Percentiles rank a stretch among this genome's conserved stretches.
Evolutionary conservation across 2,797 vertebrate species (phyloP).

Genomic region (Cheirogaleus major): DNA sequence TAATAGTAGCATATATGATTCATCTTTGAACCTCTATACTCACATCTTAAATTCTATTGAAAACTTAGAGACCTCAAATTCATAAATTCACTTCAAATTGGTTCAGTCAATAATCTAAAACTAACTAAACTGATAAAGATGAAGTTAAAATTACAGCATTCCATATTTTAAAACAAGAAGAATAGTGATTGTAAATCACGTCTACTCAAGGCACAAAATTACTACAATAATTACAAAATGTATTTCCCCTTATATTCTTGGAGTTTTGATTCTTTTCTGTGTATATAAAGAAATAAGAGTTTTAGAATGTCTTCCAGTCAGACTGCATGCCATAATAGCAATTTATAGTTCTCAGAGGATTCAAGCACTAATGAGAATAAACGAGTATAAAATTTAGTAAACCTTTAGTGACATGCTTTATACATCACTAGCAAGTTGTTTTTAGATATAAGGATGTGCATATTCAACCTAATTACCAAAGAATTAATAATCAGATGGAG

Average conservation of each 20-base stretch:
- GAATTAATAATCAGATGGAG: background rate
- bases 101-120: background rate
- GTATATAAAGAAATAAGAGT: background rate
- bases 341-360: background rate
- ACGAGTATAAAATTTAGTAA: conserved; percentile 5
- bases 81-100: background rate
- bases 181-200: background rate
- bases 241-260: background rate
- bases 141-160: background rate
- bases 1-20: background rate
- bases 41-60: background rate
- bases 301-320: background rate
- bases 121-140: background rate
- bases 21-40: background rate
- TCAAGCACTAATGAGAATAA: background rate
- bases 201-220: background rate
- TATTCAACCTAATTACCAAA: background rate
- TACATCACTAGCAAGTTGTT: background rate
- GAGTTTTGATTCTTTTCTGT: background rate
- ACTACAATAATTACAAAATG: background rate
- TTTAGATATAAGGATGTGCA: background rate
- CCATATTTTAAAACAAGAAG: background rate
- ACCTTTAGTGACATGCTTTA: background rate
- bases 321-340: background rate
- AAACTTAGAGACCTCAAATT: background rate